phyloP scores from a whole-genome alignment of 2,888 invertebrate genomes.

The Eilema sororculum region DNA sequence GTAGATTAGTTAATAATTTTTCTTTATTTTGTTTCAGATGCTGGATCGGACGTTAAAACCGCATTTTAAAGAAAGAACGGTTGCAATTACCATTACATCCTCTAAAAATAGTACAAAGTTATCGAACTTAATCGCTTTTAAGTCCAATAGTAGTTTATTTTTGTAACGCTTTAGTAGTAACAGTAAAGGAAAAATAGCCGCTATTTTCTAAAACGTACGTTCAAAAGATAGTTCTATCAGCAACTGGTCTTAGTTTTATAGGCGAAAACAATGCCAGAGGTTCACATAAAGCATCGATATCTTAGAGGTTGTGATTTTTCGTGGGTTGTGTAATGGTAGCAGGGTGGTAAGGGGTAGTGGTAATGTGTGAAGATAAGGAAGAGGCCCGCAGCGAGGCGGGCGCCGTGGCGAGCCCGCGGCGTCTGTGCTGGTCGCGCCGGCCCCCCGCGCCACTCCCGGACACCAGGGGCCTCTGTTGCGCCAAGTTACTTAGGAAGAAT shows the following conservation, averaged over 20 bases:
- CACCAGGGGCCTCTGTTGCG: constrained; percentile 93
- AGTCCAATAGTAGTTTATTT: constrained; percentile 51
- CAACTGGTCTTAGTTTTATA: constrained; percentile 65
- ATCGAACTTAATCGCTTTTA: constrained; percentile 75
- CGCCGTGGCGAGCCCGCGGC: constrained; percentile 69
- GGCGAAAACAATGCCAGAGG: constrained; percentile 81
- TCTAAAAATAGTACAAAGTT: constrained; percentile 76
- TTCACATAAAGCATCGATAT: constrained; percentile 83
- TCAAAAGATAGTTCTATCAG: constrained; percentile 74
- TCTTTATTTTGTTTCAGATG: constrained; percentile 77
- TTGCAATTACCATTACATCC: constrained; percentile 49
- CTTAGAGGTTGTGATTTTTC: constrained; percentile 77
- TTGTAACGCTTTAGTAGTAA: constrained; percentile 48
- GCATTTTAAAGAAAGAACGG: constrained; percentile 64
- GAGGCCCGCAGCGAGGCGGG: constrained; percentile 77
- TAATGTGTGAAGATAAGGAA: constrained; percentile 84
- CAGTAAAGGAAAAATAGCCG: constrained; percentile 43
- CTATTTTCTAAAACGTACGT: constrained; percentile 76
- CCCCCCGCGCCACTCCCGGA: constrained; percentile 87
- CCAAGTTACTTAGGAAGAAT: constrained; percentile 93
- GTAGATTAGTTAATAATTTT: not conserved
- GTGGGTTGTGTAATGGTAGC: constrained; percentile 69
- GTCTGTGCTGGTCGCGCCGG: constrained; percentile 79
- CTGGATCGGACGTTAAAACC: constrained; percentile 81
- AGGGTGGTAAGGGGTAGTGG: constrained; percentile 59